Percentiles rank a stretch among this genome's conserved stretches.
Conservation (phyloP, 2,113 vertebrate genomes). For the Sakesphorus luctuosus region DNA sequence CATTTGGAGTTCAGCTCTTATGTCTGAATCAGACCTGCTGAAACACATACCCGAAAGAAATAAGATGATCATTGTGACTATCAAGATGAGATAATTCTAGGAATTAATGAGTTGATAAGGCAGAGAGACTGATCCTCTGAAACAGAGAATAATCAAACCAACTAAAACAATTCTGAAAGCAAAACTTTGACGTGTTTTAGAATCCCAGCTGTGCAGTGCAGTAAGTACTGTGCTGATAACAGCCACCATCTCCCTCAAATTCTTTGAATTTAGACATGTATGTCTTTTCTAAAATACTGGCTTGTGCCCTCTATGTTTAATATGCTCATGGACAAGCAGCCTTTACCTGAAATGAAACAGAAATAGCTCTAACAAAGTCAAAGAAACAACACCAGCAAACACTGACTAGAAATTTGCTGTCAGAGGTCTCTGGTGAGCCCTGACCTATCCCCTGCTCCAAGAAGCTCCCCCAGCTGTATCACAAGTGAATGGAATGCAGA, state of each 20-base stretch:
- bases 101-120: background rate
- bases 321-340: background rate
- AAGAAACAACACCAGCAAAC: background rate
- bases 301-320: background rate
- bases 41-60: background rate
- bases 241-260: background rate
- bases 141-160: background rate
- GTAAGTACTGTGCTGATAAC: background rate
- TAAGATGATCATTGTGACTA: background rate
- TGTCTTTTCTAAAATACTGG: background rate
- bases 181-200: background rate
- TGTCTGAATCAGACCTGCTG: background rate
- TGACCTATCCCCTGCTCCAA: background rate
- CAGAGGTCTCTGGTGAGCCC: background rate
- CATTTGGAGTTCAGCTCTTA: background rate
- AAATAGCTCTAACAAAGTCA: background rate
- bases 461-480: accelerated
- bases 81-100: background rate
- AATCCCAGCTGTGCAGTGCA: background rate
- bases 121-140: background rate
- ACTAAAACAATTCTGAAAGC: background rate
- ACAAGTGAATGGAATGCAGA: background rate
- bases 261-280: background rate
- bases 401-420: background rate
- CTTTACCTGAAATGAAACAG: background rate